These are phyloP conservation scores for Pontoporia blainvillei DNA, from an alignment of 2,113 vertebrate genomes.

Conservation along the genomic window DNA sequence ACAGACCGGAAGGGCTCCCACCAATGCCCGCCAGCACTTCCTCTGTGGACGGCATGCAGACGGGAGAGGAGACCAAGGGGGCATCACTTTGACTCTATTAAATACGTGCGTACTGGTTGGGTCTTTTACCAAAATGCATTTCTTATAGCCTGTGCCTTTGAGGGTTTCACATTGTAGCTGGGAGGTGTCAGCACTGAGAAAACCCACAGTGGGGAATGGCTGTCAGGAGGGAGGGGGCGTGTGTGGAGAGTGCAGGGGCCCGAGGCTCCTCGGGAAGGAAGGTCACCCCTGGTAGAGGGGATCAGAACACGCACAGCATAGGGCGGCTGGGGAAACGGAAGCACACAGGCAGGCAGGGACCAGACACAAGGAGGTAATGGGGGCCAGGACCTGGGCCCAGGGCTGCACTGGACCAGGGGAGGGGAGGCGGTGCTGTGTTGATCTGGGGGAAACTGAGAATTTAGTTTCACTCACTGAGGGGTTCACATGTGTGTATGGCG, in stretches of 20 bases:
- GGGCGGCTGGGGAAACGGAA: not conserved
- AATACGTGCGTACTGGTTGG: not conserved
- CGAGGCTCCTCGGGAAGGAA: not conserved
- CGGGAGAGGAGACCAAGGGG: too few relatives aligned
- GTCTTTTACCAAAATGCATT: not conserved
- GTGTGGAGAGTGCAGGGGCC: not conserved
- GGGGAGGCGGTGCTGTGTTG: too few relatives aligned
- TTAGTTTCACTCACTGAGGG: too few relatives aligned
- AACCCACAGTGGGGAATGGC: not conserved
- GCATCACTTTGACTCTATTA: not conserved
- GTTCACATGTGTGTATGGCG: too few relatives aligned
- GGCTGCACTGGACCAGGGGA: too few relatives aligned
- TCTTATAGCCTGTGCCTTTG: not conserved
- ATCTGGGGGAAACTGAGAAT: too few relatives aligned
- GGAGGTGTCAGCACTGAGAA: not conserved
- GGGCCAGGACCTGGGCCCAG: too few relatives aligned
- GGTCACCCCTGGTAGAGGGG: not conserved
- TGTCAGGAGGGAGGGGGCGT: too few relatives aligned
- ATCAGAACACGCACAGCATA: not conserved
- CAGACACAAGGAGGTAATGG: not conserved
- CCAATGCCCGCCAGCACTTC: not conserved
- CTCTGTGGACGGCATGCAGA: not conserved
- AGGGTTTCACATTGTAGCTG: not conserved
- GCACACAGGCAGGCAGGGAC: not conserved
- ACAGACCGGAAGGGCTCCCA: fast-evolving